A percentile compares a stretch with the other conserved stretches of the same genome.
Evolutionary conservation across 1,140 invertebrate species (phyloP).

Genomic region (Diorhabda elongata): DNA sequence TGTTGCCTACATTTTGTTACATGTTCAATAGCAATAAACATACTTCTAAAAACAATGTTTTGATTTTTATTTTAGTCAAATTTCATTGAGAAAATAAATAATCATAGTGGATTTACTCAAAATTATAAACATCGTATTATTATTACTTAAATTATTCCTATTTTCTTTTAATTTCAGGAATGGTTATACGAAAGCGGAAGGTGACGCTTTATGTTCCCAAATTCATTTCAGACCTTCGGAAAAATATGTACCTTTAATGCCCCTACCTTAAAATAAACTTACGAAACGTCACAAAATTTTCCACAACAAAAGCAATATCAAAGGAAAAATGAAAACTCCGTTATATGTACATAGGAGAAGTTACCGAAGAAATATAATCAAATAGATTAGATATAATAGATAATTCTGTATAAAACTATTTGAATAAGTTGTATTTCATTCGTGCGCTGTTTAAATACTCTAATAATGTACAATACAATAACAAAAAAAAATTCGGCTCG

Average conservation of each 20-base stretch:
- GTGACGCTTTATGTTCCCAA: slow-evolving; percentile 55
- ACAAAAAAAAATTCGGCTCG: no score
- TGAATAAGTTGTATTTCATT: no score
- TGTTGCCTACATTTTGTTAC: no score
- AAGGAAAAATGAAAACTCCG: neutral
- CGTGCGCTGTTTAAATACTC: no score
- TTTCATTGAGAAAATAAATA: neutral
- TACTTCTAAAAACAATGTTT: neutral
- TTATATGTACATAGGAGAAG: no score
- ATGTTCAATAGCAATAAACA: neutral
- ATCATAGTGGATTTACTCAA: no score
- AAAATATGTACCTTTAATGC: slow-evolving; percentile 51
- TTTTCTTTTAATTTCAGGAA: slow-evolving; percentile 46
- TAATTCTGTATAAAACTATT: no score
- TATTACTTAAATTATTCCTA: no score
- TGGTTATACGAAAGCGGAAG: slow-evolving; percentile 56
- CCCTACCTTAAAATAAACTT: slow-evolving; percentile 14
- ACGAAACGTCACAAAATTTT: neutral
- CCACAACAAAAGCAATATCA: neutral
- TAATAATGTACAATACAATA: no score
- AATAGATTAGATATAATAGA: no score
- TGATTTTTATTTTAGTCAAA: neutral
- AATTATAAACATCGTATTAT: no score
- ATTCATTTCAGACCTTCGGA: slow-evolving; percentile 62
- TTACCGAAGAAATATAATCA: no score